Evolutionary conservation across 1,140 invertebrate species (phyloP).

Genomic region (Oryctes rhinoceros): DNA sequence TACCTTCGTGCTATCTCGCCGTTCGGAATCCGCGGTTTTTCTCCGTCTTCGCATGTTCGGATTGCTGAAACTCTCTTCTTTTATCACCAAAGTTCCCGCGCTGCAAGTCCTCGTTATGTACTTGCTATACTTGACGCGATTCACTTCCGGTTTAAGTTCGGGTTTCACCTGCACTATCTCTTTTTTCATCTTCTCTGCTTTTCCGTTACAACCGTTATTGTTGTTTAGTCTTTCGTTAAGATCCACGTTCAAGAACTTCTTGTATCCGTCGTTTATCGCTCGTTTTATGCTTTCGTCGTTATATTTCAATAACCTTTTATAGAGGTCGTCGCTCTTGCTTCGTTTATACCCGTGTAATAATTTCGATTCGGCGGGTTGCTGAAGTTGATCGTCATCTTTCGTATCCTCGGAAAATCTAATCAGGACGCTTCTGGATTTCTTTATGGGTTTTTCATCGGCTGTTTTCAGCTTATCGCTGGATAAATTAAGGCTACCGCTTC

Average conservation of each 20-base stretch:
- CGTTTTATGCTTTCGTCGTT: constrained; percentile 52
- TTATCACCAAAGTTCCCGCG: constrained; percentile 63
- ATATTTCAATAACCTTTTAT: constrained; percentile 49
- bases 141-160: constrained; percentile 37
- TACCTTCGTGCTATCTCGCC: neutral
- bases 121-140: constrained; percentile 44
- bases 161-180: neutral
- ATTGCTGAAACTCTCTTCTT: constrained; percentile 62
- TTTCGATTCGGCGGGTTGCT: constrained; percentile 1
- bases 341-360: constrained; percentile 37
- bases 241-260: constrained; percentile 48
- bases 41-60: constrained; percentile 54
- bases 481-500: neutral
- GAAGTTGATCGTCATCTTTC: neutral
- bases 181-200: constrained; percentile 2
- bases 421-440: constrained; percentile 43
- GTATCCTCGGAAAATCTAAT: neutral
- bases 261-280: constrained; percentile 52
- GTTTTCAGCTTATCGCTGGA: neutral
- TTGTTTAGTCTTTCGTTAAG: neutral
- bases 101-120: constrained; percentile 63
- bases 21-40: constrained; percentile 13
- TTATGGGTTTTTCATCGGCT: constrained; percentile 24
- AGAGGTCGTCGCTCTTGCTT: constrained; percentile 50
- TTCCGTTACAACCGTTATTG: neutral